Evolutionary conservation across 2,888 invertebrate species (phyloP), one percentile per base, ranked within the genome.

Genomic region (Abrostola tripartita): DNA sequence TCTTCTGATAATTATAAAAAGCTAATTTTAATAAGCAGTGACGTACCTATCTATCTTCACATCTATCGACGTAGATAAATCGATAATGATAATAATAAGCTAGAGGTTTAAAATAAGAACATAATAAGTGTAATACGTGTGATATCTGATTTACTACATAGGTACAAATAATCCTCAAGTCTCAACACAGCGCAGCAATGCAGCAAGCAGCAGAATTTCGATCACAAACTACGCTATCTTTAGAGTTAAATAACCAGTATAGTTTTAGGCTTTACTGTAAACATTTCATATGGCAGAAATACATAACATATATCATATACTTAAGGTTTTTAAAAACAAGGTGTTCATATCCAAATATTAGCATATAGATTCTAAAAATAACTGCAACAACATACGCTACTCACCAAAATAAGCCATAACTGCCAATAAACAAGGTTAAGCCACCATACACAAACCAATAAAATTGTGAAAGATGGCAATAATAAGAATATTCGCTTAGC

Each of bases 401-500:
- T 12, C 24, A 8, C 40, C 38, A 0, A 50, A 38, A 58, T 37
- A 9, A 38, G 55, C n/a, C 37, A 36, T 7, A 42, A 24, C 36
- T 38, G 36, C 37, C n/a, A 37, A 6, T 44, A 38, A 37, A 60
- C 5, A 37, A 59, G 60, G 56, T 6, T 47, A 5, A 52, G 24
- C 14, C 53, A 41, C 14, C 37, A 51, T 40, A 37, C 67, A 71
- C 52, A 61, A 58, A 62, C 6, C n/a, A 40, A 62, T 59, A 59
- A 63, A 50, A 56, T 11, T 50, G 11, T 49, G 12, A 57, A 36
- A 38, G 37, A 65, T 51, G 49, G 57, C 51, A 51, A 55, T 49
- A 37, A 44, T 55, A 54, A 42, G 36, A 62, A 67, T 38, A 65
- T 54, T 71, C 61, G 75, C 72, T 41, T 41, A 8, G 37, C 59